Base-by-base conservation (phyloP, 2,113 vertebrate species). In the Eptesicus fuscus region DNA sequence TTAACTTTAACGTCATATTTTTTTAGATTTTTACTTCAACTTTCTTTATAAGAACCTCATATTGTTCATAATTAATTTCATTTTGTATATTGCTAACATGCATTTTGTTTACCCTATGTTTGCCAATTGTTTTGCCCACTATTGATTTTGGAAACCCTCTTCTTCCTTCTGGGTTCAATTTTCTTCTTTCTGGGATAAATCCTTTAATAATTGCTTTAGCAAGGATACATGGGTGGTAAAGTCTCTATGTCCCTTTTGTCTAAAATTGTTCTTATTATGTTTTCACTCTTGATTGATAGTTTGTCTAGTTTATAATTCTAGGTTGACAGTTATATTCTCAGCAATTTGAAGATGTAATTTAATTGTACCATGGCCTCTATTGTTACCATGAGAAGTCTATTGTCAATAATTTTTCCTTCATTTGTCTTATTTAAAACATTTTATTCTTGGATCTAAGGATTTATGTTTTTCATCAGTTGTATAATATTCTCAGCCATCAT, bases 101-200 rank as follows among this genome's bases (percentile, higher is more conserved):
- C 94, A 56, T 90, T 94, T 90, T 88, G 20, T 92, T 96, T 95
- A 80, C 25, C 18, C 40, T 96, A 16, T 69, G 47, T 70, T 87
- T 96, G 63, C 35, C 80, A 94, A 37, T 87, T 95, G 67, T 92
- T 93, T 86, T 88, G 23, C 49, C 28, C 65, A 80, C 22, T 87
- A 37, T 87, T 95, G 63, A 74, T 95, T 94, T 96, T 78, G 61
- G 40, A 95, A 96, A 90, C 23, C 18, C 56, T 90, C 71, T 82
- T 80, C 32, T 86, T 96, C 73, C 90, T 92, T 89, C 83, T 96
- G 95, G 82, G 35, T 85, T 95, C 25, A 84, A 82, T 93, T 91
- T 94, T 94, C 53, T 88, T 96, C 70, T 92, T 88, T 83, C 71
- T 93, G 83, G 92, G 90, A 47, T 88, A 85, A 93, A 94, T 92